Percentiles rank a stretch among this genome's conserved stretches.
Evolutionary conservation across 1,140 invertebrate genomes (phyloP).

Genomic region (Apocrypta bakeri): DNA sequence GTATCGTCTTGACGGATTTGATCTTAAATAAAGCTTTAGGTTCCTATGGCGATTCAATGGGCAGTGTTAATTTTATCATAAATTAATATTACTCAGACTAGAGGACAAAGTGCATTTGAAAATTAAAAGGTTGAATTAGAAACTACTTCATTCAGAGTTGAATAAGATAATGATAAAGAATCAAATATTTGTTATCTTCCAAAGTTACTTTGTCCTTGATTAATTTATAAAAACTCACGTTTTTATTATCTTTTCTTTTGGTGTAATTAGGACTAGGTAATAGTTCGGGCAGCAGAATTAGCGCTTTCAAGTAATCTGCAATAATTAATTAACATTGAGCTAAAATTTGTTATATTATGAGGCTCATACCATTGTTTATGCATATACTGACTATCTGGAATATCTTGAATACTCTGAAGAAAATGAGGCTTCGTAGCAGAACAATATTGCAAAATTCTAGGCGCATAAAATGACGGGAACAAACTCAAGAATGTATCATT

Average conservation of each 20-base stretch:
- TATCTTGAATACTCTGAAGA: conserved; percentile 31
- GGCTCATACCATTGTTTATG: neutral
- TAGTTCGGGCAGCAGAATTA: conserved; percentile 50
- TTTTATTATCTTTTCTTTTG: conserved; percentile 48
- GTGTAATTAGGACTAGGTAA: conserved; percentile 52
- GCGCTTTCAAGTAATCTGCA: conserved; percentile 52
- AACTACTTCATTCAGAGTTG: no score
- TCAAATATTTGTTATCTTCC: no score
- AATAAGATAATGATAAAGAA: no score
- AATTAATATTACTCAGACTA: neutral
- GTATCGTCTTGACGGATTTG: conserved; percentile 31
- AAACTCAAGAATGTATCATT: conserved; percentile 26
- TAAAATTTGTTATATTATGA: neutral
- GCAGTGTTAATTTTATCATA: neutral
- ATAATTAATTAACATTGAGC: conserved; percentile 25
- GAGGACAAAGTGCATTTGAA: no score
- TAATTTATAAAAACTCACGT: conserved; percentile 24
- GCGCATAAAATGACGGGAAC: conserved; percentile 43
- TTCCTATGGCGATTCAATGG: conserved; percentile 4
- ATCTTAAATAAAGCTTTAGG: conserved; percentile 26
- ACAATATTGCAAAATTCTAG: conserved; percentile 47
- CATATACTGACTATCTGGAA: conserved; percentile 42
- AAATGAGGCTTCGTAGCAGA: conserved; percentile 38
- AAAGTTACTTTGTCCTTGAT: no score
- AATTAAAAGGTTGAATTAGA: no score